A percentile compares a stretch with the other conserved stretches of the same genome.
Conservation (phyloP, 2,797 vertebrate genomes). For the Lagodon rhomboides region DNA sequence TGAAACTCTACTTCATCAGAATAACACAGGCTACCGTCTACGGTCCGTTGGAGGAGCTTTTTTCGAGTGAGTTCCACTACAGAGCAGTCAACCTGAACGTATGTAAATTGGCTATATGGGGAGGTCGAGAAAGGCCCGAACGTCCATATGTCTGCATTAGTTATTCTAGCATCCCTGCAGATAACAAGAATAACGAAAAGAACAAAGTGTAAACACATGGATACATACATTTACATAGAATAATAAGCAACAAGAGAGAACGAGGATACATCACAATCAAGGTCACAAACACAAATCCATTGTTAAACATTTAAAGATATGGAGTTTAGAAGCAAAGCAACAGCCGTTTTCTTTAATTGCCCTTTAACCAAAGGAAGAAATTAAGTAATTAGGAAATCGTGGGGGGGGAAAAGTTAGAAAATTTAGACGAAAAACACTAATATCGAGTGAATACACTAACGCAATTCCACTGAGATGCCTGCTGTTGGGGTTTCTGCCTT, state of each 20-base stretch:
- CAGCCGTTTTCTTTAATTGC: not conserved
- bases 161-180: not conserved
- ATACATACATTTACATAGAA: constrained; percentile 6
- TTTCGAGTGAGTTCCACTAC: not conserved
- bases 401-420: too few species aligned
- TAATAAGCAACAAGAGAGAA: not conserved
- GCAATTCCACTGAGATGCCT: not conserved
- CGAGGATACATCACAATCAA: not conserved
- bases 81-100: not conserved
- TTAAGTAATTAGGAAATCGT: too few species aligned
- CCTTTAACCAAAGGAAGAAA: not conserved
- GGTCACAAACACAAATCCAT: not conserved
- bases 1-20: not conserved
- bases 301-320: not conserved
- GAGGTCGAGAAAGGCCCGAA: not conserved
- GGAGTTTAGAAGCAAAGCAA: not conserved
- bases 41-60: not conserved
- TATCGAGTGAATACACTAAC: not conserved
- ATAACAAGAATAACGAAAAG: not conserved
- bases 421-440: not conserved
- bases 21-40: not conserved
- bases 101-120: not conserved
- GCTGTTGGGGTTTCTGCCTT: not conserved
- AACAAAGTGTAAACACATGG: not conserved
- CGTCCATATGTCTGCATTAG: not conserved